Evolutionary conservation across 2,888 invertebrate genomes (phyloP).

Genomic region (Nymphalis urticae): DNA sequence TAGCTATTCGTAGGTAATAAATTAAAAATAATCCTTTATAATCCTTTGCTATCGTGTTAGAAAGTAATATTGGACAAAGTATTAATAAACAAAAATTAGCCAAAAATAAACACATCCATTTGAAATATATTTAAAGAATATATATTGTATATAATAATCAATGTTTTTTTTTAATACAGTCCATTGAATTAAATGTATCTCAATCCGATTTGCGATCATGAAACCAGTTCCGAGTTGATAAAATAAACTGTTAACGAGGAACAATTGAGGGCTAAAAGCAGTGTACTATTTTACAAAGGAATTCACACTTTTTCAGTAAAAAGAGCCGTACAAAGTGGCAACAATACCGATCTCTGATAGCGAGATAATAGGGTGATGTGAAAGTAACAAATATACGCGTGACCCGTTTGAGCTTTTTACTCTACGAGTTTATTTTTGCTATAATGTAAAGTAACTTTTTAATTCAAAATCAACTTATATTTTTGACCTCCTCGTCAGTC

Average conservation of each 20-base stretch:
- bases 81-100: too few species aligned
- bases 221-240: slow-evolving; percentile 6
- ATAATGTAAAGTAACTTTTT: slow-evolving; percentile 1
- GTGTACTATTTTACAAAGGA: slow-evolving; percentile 21
- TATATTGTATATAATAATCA: too few species aligned
- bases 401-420: not conserved
- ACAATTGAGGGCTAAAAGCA: slow-evolving; percentile 21
- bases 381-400: slow-evolving; percentile 21
- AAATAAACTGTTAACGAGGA: slow-evolving; percentile 27
- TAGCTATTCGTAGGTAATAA: too few species aligned
- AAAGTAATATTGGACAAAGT: too few species aligned
- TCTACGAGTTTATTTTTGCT: slow-evolving; percentile 2
- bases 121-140: too few species aligned
- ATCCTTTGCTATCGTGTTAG: too few species aligned
- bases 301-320: slow-evolving; percentile 21
- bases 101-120: too few species aligned
- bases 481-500: too few species aligned
- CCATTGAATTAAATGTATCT: not conserved
- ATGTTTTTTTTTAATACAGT: too few species aligned
- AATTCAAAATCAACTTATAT: too few species aligned
- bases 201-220: not conserved
- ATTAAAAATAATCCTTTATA: too few species aligned
- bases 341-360: slow-evolving; percentile 45
- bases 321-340: slow-evolving; percentile 24
- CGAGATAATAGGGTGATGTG: slow-evolving; percentile 16